Conservation (phyloP, 35 echinoderm and acorn worm species). For the Acanthaster planci region DNA sequence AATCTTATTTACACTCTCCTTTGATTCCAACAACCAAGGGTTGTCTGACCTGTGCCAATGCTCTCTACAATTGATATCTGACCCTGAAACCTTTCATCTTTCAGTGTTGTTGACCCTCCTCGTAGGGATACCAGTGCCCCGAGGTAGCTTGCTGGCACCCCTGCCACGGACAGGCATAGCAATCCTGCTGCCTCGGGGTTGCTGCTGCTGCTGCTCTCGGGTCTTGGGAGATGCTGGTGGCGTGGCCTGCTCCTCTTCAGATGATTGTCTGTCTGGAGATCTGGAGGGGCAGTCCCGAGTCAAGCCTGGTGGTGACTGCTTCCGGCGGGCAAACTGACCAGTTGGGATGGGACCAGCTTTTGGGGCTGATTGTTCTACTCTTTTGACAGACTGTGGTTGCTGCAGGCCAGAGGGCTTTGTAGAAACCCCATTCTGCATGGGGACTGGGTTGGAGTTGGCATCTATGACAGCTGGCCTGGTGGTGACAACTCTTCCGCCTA, state of each 20-base stretch:
- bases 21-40: too few species aligned
- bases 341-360: not conserved
- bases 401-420: not conserved
- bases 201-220: not conserved
- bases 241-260: not conserved
- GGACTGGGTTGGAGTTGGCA: slow-evolving; percentile 16
- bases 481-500: not conserved
- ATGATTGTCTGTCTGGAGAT: not conserved
- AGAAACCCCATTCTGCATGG: not conserved
- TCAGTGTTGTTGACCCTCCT: not conserved
- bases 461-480: not conserved
- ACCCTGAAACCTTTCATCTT: not conserved
- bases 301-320: not conserved
- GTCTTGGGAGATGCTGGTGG: slow-evolving; percentile 21
- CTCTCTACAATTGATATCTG: too few species aligned
- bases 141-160: slow-evolving; percentile 21
- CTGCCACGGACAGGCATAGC: slow-evolving; percentile 36
- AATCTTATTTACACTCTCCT: too few species aligned
- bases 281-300: not conserved
- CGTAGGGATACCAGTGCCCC: not conserved
- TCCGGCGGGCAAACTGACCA: not conserved
- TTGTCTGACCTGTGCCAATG: too few species aligned
- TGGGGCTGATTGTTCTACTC: not conserved
- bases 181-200: slow-evolving; percentile 31
- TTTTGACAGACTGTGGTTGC: not conserved